A percentile compares a stretch with the other conserved stretches of the same genome.
Evolutionary conservation across 2,113 vertebrate genomes (phyloP).

Genomic region (Callorhinus ursinus): DNA sequence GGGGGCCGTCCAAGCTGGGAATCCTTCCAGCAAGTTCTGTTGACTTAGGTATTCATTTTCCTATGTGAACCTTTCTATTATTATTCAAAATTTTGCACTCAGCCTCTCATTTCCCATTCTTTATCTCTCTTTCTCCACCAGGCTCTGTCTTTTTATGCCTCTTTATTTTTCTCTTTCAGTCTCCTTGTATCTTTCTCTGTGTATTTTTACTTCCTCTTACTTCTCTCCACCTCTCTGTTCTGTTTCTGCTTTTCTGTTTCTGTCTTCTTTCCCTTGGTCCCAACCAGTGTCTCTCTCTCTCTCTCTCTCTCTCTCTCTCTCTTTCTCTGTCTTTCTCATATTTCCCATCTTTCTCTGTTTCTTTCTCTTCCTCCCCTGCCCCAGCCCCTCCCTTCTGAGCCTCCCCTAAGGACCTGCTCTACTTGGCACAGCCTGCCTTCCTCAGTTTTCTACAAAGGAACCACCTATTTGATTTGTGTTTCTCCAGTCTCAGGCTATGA

Average conservation of each 20-base stretch:
- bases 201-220: background rate
- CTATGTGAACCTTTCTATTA: background rate
- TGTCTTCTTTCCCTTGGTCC: background rate
- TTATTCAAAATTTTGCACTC: slow-evolving; percentile 19
- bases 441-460: background rate
- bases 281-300: background rate
- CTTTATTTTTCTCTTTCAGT: background rate
- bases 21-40: slow-evolving; percentile 15
- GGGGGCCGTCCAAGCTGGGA: background rate
- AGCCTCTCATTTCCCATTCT: background rate
- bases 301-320: background rate
- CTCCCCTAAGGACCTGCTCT: background rate
- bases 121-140: background rate
- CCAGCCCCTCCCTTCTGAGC: background rate
- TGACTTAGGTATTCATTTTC: slow-evolving; percentile 35
- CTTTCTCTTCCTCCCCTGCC: background rate
- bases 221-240: background rate
- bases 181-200: background rate
- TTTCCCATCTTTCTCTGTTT: background rate
- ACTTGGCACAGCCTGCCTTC: background rate
- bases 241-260: background rate
- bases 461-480: background rate
- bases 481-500: background rate
- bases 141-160: background rate
- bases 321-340: background rate